Conservation (phyloP, 2,797 vertebrate species). For the Sebastes melanostomus region DNA sequence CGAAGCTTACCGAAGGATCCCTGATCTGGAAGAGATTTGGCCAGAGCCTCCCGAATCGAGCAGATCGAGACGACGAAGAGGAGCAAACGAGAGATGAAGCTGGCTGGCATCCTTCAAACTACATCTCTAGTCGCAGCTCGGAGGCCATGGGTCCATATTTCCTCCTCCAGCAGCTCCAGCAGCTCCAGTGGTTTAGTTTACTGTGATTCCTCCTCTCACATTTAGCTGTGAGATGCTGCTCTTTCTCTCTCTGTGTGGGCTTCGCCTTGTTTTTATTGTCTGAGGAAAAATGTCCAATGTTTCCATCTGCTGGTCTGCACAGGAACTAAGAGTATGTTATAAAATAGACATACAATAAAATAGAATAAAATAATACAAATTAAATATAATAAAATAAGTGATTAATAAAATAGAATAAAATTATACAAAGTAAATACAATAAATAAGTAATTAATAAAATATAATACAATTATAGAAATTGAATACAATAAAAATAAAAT, state of each 20-base stretch:
- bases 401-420: too few species aligned
- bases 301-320: not conserved
- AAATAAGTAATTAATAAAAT: too few species aligned
- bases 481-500: too few species aligned
- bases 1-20: constrained; percentile 79
- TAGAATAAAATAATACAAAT: too few species aligned
- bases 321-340: not conserved
- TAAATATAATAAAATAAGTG: too few species aligned
- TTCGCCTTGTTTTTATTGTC: not conserved
- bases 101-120: constrained; percentile 74
- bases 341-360: too few species aligned
- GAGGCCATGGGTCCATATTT: constrained; percentile 56
- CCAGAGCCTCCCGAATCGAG: constrained; percentile 60
- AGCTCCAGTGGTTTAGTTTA: not conserved
- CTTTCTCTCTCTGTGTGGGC: not conserved
- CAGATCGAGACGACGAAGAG: constrained; percentile 66
- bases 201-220: constrained; percentile 3
- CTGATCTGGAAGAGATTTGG: constrained; percentile 78
- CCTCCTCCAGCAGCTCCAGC: not conserved
- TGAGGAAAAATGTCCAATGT: not conserved
- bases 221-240: constrained; percentile 46
- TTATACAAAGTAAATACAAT: too few species aligned
- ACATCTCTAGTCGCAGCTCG: constrained; percentile 70
- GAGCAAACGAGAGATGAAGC: constrained; percentile 70
- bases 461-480: too few species aligned